Evolutionary conservation across 1,140 invertebrate species (phyloP).

Genomic region (Asbolus verrucosus): DNA sequence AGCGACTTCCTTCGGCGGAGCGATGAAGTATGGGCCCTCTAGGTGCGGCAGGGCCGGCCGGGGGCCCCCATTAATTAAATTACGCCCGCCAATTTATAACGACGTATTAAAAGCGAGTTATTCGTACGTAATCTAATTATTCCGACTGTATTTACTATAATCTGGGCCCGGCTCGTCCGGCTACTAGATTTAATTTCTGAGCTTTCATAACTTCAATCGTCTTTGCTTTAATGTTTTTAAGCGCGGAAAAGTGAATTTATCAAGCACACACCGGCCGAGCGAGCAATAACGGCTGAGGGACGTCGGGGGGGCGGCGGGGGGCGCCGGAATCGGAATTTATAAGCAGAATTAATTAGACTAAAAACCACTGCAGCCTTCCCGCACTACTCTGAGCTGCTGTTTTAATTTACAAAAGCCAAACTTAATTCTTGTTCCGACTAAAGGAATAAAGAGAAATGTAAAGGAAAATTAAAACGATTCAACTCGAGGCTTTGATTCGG

Average conservation of each 20-base stretch:
- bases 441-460: conserved; percentile 68
- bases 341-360: conserved; percentile 69
- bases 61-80: conserved; percentile 55
- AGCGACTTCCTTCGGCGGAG: too few relatives aligned
- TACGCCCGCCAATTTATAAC: conserved; percentile 61
- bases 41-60: background rate
- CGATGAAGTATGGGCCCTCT: background rate
- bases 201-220: conserved; percentile 67
- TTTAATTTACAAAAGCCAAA: conserved; percentile 69
- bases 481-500: conserved; percentile 65
- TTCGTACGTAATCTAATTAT: conserved; percentile 65
- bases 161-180: conserved; percentile 53
- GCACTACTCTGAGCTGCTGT: conserved; percentile 63
- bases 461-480: conserved; percentile 68
- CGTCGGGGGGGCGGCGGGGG: conserved; percentile 38
- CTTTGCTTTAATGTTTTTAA: conserved; percentile 66
- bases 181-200: conserved; percentile 65
- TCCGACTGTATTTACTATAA: conserved; percentile 64
- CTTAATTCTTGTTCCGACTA: conserved; percentile 67
- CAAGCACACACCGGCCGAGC: conserved; percentile 65
- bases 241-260: conserved; percentile 66
- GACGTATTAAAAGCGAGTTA: conserved; percentile 64
- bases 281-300: conserved; percentile 59
- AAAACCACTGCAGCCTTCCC: conserved; percentile 65
- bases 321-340: conserved; percentile 66